A percentile compares a stretch with the other conserved stretches of the same genome.
Conservation (phyloP, 2,888 invertebrate species). For the Drosophila crucigera region DNA sequence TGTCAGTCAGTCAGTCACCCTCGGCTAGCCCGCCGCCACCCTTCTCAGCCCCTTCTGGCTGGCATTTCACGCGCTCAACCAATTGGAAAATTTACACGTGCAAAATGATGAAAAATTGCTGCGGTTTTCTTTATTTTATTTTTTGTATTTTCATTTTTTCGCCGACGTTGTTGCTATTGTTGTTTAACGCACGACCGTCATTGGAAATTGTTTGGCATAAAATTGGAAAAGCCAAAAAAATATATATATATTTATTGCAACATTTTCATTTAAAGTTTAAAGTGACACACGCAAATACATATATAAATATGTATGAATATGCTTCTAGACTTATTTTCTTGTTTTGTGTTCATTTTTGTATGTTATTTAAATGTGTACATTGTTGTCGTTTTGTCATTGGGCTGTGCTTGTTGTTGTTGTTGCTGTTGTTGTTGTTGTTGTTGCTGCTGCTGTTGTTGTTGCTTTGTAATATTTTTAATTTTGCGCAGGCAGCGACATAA, state of each 20-base stretch:
- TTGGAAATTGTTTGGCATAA: slow-evolving; percentile 73
- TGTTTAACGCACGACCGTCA: slow-evolving; percentile 39
- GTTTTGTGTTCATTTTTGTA: slow-evolving; percentile 48
- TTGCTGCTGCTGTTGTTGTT: slow-evolving; percentile 43
- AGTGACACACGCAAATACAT: slow-evolving; percentile 43
- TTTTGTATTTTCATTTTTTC: slow-evolving; percentile 22
- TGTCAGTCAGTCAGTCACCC: neutral
- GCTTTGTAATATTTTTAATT: slow-evolving; percentile 80
- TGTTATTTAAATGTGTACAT: slow-evolving; percentile 77
- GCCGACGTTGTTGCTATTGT: slow-evolving; percentile 8
- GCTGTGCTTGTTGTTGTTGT: slow-evolving; percentile 29
- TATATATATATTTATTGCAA: slow-evolving; percentile 60
- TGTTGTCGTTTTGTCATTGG: slow-evolving; percentile 59
- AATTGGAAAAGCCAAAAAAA: slow-evolving; percentile 65
- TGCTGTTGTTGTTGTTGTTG: slow-evolving; percentile 31
- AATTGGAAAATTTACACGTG: slow-evolving; percentile 84
- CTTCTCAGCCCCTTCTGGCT: neutral
- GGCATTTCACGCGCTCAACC: slow-evolving; percentile 74
- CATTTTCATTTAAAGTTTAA: slow-evolving; percentile 76
- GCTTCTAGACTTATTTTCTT: slow-evolving; percentile 11
- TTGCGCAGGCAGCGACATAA: slow-evolving; percentile 82
- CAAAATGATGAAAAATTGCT: slow-evolving; percentile 84
- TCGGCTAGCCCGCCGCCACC: neutral
- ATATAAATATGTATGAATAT: slow-evolving; percentile 19
- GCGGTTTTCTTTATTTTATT: slow-evolving; percentile 69